Evolutionary conservation across 1,140 invertebrate species (phyloP), one percentile per base, ranked within the genome.

Genomic region (Drosophila mauritiana): DNA sequence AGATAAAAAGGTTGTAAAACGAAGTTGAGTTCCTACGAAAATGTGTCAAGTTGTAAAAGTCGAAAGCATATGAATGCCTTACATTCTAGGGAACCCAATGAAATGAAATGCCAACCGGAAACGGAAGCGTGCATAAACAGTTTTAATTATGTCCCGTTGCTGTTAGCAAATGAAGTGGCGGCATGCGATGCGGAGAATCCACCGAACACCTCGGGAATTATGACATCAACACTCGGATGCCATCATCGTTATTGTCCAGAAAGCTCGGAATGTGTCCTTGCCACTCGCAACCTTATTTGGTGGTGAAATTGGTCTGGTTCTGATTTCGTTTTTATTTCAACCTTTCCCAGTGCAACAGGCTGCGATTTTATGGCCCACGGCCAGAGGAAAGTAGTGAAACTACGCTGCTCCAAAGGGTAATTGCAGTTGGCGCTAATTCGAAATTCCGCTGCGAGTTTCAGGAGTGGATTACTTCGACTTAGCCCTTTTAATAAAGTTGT

Each of bases 151-250:
- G 75, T 76, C 54, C 61, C 42, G 78, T 78, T 39, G 63, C 42
- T 45, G 45, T 37, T 46, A 57, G 56, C 46, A 52, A 75, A 64
- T 76, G 58, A 45, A 42, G 68, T 43, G 48, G 25, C 42, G 48
- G n/a, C 77, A 77, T 77, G 78, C 78, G 58, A 79, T 57, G 62
- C 37, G 37, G 15, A 31, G 25, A 10, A 37, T 10, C 13, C 36
- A 36, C 36, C 4, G 53, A 36, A 40, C 25, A n/a, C 20, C 39
- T 31, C 31, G 54, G 51, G 45, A 73, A 89, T 88, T 80, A 83
- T 88, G 83, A 88, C 84, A 83, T 89, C 83, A 88, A 77, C 84
- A 13, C 45, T 40, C 52, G 56, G 42, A 84, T 84, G 80, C 84
- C 81, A 79, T 73, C 84, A 56, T 25, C 34, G n/a, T 42, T 20